Evolutionary conservation across 2,797 vertebrate species (phyloP), one percentile per base, ranked within the genome.

Genomic region (Acanthurus lineatus): DNA sequence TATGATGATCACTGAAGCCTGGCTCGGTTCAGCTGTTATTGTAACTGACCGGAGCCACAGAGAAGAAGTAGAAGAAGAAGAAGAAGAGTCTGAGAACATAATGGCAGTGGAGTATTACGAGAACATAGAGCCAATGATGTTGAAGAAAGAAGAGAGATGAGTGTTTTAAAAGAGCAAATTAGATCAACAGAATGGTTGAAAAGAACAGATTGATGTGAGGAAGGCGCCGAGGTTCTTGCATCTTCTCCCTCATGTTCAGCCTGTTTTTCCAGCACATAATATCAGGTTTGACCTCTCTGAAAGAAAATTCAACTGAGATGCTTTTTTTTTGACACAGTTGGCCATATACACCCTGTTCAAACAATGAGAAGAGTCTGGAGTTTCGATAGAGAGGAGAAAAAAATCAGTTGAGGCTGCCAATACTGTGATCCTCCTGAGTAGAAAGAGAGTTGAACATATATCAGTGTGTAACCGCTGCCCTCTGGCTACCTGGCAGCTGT

Each of bases 401-500:
- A 57, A 2, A 54, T 48, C 35, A 47, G 69, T 25, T 44, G 22
- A 63, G 40, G 53, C 44, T 76, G 60, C 71, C 69, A 79, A 68
- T 51, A 10, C 70, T 48, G 15, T 45, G 22, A 52, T 63, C 22
- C 65, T 58, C 47, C 60, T 52, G 28, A 75, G 74, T 32, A 47
- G 32, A 44, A 69, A 45, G 76, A 71, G 17, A 69, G 59, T 58
- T 82, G 77, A 72, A 86, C 68, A 81, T 72, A 83, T 52, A 81
- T 59, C 45, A 17, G 64, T 1, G 9, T 63, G 64, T 54, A 82
- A 69, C 48, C 48, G 66, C 69, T 45, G 38, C 75, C 83, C 78
- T 82, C 20, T 9, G 17, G 87, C 78, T 83, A 81, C 64, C 78
- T 86, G 83, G 73, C 78, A 82, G 78, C 80, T 75, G 65, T 73